Conservation (phyloP, 2,113 vertebrate species). For the Petroica traversi region DNA sequence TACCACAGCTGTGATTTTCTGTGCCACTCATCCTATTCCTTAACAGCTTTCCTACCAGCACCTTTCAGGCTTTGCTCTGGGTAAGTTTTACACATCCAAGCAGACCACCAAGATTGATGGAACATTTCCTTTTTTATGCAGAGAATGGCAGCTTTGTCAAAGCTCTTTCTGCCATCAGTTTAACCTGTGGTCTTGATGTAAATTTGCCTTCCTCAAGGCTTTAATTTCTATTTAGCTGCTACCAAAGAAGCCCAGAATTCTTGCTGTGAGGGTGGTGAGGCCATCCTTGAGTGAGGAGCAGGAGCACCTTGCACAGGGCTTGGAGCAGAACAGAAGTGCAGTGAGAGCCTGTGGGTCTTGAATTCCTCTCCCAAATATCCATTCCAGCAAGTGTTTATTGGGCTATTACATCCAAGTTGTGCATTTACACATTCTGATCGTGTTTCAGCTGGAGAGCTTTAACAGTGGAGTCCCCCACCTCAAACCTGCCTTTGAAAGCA, state of each 20-base stretch:
- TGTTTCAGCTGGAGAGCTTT: background rate
- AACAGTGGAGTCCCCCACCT: background rate
- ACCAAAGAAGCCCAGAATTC: rapidly evolving
- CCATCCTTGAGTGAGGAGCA: rapidly evolving
- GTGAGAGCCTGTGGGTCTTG: background rate
- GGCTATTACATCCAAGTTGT: rapidly evolving
- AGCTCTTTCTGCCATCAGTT: background rate
- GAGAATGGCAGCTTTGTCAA: background rate
- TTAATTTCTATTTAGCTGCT: background rate
- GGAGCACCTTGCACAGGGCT: background rate
- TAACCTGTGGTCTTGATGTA: background rate
- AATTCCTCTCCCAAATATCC: background rate
- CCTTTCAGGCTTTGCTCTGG: background rate
- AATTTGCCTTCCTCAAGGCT: background rate
- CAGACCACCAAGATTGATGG: background rate
- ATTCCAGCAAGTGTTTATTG: background rate
- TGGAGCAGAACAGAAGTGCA: no score
- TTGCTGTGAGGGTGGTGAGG: rapidly evolving
- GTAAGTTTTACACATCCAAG: background rate
- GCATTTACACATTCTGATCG: background rate
- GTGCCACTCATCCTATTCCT: background rate
- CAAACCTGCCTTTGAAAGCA: background rate
- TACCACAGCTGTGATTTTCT: background rate
- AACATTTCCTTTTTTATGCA: background rate
- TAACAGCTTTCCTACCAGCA: background rate